Percentiles rank a stretch among this genome's conserved stretches.
Conservation (phyloP, 2,113 vertebrate species). For the Trinectes maculatus region DNA sequence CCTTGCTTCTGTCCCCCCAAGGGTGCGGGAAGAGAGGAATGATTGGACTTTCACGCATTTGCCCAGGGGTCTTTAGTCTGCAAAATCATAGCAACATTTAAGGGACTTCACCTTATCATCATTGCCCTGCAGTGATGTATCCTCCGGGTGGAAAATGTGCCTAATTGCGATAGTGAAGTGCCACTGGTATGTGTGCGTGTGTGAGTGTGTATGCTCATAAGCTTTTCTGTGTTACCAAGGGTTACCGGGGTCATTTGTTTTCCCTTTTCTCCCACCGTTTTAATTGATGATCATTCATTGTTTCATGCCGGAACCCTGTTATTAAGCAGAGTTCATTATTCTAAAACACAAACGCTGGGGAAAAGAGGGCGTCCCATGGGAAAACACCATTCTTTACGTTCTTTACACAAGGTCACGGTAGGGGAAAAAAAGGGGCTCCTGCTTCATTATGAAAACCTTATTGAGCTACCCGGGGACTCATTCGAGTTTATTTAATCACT, state of each 20-base stretch:
- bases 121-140: constrained; percentile 43
- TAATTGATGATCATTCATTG: constrained; percentile 78
- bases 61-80: constrained; percentile 56
- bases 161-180: constrained; percentile 59
- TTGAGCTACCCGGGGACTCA: constrained; percentile 14
- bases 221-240: constrained; percentile 40
- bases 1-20: constrained; percentile 18
- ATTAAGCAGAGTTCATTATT: constrained; percentile 73
- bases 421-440: constrained; percentile 2
- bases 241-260: constrained; percentile 67
- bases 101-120: constrained; percentile 57
- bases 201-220: background rate
- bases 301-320: constrained; percentile 60
- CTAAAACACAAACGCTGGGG: constrained; percentile 58
- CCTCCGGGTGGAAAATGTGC: constrained; percentile 43
- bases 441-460: constrained; percentile 55
- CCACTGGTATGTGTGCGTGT: constrained; percentile 8
- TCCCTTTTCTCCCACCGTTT: constrained; percentile 39
- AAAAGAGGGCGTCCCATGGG: constrained; percentile 53
- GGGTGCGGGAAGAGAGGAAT: constrained; percentile 29
- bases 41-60: constrained; percentile 34
- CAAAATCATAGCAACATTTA: constrained; percentile 59
- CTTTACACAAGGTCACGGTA: constrained; percentile 68
- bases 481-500: constrained; percentile 39
- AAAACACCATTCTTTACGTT: constrained; percentile 50